A percentile compares a stretch with the other conserved stretches of the same genome.
These are phyloP conservation scores for Malurus cyaneus DNA, from an alignment of 2,113 vertebrate genomes.

Conservation along the genomic window DNA sequence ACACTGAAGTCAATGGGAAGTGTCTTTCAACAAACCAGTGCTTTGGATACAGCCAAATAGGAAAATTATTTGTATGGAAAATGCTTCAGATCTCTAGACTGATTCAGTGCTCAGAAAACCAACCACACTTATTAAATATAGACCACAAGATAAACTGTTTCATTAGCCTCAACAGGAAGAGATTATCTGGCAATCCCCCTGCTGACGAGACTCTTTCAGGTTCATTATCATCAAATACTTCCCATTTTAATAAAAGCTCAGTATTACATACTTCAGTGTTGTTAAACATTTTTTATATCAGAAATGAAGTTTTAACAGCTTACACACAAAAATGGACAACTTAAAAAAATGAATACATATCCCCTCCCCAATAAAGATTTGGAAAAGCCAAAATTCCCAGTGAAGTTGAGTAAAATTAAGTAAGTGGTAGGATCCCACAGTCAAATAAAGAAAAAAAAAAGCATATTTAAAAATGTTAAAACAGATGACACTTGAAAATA, in stretches of 20 bases:
- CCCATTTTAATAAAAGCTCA: neutral
- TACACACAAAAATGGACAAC: neutral
- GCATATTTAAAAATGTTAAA: neutral
- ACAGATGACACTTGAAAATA: neutral
- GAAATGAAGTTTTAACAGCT: neutral
- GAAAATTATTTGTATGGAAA: neutral
- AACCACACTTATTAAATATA: neutral
- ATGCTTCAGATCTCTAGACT: constrained; percentile 6
- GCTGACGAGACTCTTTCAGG: neutral
- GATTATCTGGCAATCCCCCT: neutral
- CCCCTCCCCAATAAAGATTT: neutral
- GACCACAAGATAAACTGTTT: constrained; percentile 18
- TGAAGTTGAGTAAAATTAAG: neutral
- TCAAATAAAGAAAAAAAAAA: neutral
- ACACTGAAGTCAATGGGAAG: neutral
- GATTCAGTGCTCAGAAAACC: neutral
- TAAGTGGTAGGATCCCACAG: neutral
- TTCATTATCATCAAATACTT: neutral
- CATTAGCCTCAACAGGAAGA: constrained; percentile 18
- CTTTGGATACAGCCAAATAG: neutral
- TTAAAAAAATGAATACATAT: neutral
- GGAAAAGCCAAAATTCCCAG: neutral
- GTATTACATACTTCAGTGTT: neutral
- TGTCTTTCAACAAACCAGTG: neutral
- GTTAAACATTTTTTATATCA: neutral